Percentiles rank a stretch among this genome's conserved stretches.
These are phyloP conservation scores for Athalia circularis DNA, from an alignment of 2,888 invertebrate genomes.

Conservation along the genomic window DNA sequence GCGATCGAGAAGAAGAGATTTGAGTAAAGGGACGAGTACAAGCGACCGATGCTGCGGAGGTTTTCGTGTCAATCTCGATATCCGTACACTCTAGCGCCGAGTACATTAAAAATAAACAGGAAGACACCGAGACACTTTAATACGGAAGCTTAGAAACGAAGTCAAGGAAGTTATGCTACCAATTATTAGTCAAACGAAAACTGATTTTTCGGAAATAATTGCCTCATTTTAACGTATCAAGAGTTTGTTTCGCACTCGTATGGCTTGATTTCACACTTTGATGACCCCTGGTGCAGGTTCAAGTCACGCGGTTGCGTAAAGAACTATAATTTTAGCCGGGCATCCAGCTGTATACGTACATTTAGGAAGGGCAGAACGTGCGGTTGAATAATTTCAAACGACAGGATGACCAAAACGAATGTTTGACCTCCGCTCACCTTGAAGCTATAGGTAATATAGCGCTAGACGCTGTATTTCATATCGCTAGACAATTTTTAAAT, in stretches of 20 bases:
- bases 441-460: too few relatives aligned
- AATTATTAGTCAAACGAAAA: too few relatives aligned
- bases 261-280: too few relatives aligned
- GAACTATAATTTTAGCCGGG: background rate
- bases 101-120: background rate
- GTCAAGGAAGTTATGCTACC: too few relatives aligned
- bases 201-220: too few relatives aligned
- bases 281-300: too few relatives aligned
- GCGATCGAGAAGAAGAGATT: slow-evolving; percentile 42
- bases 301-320: background rate
- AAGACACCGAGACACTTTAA: too few relatives aligned
- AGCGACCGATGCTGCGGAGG: background rate
- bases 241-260: too few relatives aligned
- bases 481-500: background rate
- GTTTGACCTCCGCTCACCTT: too few relatives aligned
- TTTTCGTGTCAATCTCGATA: slow-evolving; percentile 36
- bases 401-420: background rate
- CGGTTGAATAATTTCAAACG: slow-evolving; percentile 17
- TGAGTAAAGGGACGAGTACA: too few relatives aligned
- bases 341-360: background rate
- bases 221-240: too few relatives aligned
- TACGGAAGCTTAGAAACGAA: too few relatives aligned
- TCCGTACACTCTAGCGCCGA: slow-evolving; percentile 19
- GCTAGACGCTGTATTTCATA: background rate
- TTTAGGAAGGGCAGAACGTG: background rate